Evolutionary conservation across 2,888 invertebrate species (phyloP), one percentile per base, ranked within the genome.

Genomic region (Mythimna pallens): DNA sequence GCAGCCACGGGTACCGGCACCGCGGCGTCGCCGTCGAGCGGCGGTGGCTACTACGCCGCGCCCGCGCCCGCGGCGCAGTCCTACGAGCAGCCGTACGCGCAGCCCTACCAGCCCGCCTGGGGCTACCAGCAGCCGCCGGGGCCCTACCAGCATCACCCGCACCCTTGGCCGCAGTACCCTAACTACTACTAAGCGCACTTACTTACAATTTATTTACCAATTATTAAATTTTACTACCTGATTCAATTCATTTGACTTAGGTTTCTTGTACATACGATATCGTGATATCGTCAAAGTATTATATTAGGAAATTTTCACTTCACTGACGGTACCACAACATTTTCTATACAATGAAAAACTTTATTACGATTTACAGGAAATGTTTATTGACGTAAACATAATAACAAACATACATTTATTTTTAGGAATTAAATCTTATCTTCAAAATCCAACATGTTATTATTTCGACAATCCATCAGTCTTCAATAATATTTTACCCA

Each of bases 41-140:
- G 83, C 63, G 89, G 86, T 83, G 89, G 86, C 83, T 84, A 94
- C 91, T 95, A 95, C 91, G 93, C 92, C 83, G 83, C 93, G 75
- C 92, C 91, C 58, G 83, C 91, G 54, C 54, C 67, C 47, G 89
- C 91, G n/a, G 89, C 93, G 80, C 91, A 90, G 85, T 89, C 93
- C 8, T 95, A 94, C 92, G 94, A 95, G 70, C 95, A 94, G 89
- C 92, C 92, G 61, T 95, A 96, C 90, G 92, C 94, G 87, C 93
- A 93, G 89, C 94, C 93, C 82, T 95, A 95, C 91, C 95, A 95
- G 90, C 94, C 95, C 81, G 93, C 95, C 22, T 96, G 96, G 96
- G 94, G 94, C 81, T 96, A 96, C 92, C 96, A 96, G 90, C 96
- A 96, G 87, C 95, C 96, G 62, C 94, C 95, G 65, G 93, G 93